phyloP scores from a whole-genome alignment of 2,888 invertebrate species.

The Hyppa rectilinea region DNA sequence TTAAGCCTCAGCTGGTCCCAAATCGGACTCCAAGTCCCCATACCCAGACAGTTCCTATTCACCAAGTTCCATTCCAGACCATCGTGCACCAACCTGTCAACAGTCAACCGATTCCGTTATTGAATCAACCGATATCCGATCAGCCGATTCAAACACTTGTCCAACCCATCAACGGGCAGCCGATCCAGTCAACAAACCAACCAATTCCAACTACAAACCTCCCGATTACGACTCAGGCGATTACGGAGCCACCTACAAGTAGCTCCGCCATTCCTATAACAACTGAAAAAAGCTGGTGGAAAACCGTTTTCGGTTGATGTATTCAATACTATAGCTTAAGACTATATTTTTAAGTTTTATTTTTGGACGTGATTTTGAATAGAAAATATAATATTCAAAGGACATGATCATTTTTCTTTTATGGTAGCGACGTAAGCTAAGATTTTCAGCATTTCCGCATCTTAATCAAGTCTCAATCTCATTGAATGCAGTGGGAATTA shows the following conservation, averaged over 20 bases:
- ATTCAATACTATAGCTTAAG: slow-evolving; percentile 4
- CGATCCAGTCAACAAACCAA: slow-evolving; percentile 11
- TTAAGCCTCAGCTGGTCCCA: neutral
- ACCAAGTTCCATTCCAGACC: neutral
- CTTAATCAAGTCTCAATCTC: too few relatives aligned
- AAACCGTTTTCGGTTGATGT: slow-evolving; percentile 22
- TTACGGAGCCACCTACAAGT: neutral
- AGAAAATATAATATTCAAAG: slow-evolving; percentile 13
- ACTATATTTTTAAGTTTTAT: slow-evolving; percentile 5
- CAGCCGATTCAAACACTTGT: slow-evolving; percentile 9
- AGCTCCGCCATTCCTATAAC: neutral
- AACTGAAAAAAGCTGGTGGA: neutral
- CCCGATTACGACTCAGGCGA: neutral
- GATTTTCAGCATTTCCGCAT: neutral
- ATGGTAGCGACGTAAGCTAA: neutral
- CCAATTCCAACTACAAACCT: slow-evolving; percentile 4
- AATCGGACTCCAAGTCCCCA: neutral
- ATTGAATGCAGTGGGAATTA: neutral
- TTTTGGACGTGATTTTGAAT: slow-evolving; percentile 10
- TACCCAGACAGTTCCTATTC: neutral
- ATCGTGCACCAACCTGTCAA: neutral
- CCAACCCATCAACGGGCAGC: slow-evolving; percentile 18
- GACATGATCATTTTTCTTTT: neutral
- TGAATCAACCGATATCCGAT: neutral
- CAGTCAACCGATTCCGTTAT: neutral